These are phyloP conservation scores for Crocidura indochinensis DNA, from an alignment of 2,797 vertebrate species.

Conservation along the genomic window DNA sequence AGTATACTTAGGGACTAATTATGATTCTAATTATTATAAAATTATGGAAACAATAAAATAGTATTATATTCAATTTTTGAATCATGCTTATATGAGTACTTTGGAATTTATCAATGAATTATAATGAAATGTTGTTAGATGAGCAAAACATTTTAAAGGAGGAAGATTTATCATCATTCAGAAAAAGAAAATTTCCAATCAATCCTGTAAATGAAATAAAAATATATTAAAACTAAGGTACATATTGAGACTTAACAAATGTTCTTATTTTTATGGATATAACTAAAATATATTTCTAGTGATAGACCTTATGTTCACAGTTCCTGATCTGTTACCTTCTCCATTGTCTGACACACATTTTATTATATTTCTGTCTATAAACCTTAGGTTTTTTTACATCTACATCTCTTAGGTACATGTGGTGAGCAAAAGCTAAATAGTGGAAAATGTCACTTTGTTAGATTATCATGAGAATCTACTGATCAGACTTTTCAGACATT, in stretches of 20 bases:
- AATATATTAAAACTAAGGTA: background rate
- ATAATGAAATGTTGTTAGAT: background rate
- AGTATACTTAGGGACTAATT: too few relatives aligned
- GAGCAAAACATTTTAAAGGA: background rate
- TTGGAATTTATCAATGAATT: background rate
- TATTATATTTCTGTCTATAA: background rate
- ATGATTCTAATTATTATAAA: too few relatives aligned
- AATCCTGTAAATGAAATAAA: conserved; percentile 14
- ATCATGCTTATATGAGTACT: background rate
- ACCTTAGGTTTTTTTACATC: background rate
- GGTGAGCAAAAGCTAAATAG: background rate
- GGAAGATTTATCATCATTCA: background rate
- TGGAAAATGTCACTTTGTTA: background rate
- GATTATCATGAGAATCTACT: background rate
- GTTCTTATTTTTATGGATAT: background rate
- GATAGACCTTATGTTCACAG: background rate
- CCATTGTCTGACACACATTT: background rate
- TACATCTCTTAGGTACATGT: background rate
- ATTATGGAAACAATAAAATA: background rate
- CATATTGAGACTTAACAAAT: background rate
- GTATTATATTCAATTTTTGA: background rate
- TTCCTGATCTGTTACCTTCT: background rate
- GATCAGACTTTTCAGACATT: background rate
- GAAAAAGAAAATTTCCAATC: background rate
- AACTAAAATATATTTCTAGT: background rate